Base-by-base conservation (phyloP, 2,888 invertebrate genomes). In the Volucella zonaria region DNA sequence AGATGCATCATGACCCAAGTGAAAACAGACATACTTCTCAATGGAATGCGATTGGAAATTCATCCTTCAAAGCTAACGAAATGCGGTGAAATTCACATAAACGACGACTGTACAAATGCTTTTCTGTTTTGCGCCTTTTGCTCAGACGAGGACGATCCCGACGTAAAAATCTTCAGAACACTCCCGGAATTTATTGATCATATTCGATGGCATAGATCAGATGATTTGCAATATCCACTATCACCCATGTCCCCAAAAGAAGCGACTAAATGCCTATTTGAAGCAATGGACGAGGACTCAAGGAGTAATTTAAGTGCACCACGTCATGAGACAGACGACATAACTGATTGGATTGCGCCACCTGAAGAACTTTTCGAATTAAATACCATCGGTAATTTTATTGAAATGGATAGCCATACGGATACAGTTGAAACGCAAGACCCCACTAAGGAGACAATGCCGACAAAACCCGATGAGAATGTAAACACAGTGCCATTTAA, bases 71-170 rank as follows among this genome's bases (percentile, higher is more conserved):
- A 75, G 43, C 14, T 83, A 43, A 66, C 82, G 8, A 83, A 79
- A 66, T 83, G 82, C 79, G 82, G 82, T 61, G 82, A 79, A 75
- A 75, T 83, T 12, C 64, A 79, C 15, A 83, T 83, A 42, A 51
- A 70, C 45, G 82, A 83, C 43, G 70, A 66, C 70, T 83, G 79
- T 66, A 83, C 82, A 10, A 79, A 66, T 52, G 82, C 74, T 45
- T 75, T 70, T 64, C 43, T 83, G 66, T 83, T 83, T 83, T 83
- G 82, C 82, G 82, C 82, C 82, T 83, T 83, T 83, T 83, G 82
- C 54, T 70, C 64, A 4, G 70, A 66, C 47, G 62, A 62, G 3
- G 64, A 59, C 15, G 82, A 79, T 64, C 62, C 38, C 11, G 70
- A 75, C 43, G 40, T 64, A 8, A 79, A 83, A 59, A 59, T 66